Evolutionary conservation across 2,113 vertebrate species (phyloP).

Genomic region (Ondatra zibethicus): DNA sequence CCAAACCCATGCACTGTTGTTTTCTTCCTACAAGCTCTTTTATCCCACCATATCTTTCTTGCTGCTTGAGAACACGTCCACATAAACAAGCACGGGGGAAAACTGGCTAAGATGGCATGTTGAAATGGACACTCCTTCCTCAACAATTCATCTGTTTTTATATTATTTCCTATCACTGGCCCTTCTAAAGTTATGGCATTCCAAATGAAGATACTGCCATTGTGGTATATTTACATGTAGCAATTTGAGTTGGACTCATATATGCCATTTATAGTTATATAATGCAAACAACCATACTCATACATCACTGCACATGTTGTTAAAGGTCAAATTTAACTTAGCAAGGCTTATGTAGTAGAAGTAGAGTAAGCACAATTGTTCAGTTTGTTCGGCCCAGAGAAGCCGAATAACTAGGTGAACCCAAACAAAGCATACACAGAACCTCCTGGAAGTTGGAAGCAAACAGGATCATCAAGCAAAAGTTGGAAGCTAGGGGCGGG

Average conservation of each 20-base stretch:
- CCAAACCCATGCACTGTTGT: neutral
- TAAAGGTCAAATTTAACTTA: conserved; percentile 35
- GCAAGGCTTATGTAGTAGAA: neutral
- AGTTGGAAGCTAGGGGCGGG: too few relatives aligned
- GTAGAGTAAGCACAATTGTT: neutral
- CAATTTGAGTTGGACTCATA: neutral
- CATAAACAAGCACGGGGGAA: neutral
- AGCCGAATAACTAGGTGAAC: too few relatives aligned
- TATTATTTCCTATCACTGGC: neutral
- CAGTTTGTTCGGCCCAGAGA: too few relatives aligned
- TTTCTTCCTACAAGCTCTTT: neutral
- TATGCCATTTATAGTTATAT: neutral
- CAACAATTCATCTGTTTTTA: neutral
- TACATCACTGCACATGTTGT: neutral
- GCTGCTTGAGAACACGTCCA: neutral
- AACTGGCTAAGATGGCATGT: neutral
- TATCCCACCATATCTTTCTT: neutral
- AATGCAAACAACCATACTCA: neutral
- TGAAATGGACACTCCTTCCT: neutral
- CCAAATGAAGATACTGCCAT: neutral
- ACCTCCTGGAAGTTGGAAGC: too few relatives aligned
- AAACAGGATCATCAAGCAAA: too few relatives aligned
- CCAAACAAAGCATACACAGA: too few relatives aligned
- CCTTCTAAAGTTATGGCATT: neutral
- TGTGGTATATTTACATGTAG: neutral